These are phyloP conservation scores for Petrocephalus sullivani DNA, from an alignment of 2,797 vertebrate genomes.

Conservation along the genomic window DNA sequence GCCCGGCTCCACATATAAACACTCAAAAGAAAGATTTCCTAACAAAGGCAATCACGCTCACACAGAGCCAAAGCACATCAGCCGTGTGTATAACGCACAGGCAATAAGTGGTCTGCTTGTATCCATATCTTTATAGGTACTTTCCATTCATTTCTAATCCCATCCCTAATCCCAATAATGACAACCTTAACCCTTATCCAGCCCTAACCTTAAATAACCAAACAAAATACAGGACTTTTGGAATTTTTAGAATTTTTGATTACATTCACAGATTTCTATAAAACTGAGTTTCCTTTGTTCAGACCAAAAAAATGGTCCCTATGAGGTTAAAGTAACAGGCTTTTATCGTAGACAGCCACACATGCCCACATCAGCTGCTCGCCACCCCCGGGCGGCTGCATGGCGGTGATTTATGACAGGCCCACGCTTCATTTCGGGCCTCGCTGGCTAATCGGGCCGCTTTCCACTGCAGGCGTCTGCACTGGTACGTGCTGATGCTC, in stretches of 20 bases:
- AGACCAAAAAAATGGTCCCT: too few species aligned
- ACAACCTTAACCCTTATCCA: too few species aligned
- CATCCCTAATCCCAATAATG: too few species aligned
- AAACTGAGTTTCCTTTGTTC: too few species aligned
- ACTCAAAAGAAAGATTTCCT: not conserved
- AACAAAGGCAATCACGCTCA: not conserved
- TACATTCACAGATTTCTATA: too few species aligned
- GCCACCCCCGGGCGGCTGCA: not conserved
- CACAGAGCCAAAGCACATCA: not conserved
- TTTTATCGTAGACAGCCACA: not conserved
- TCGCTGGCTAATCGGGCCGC: not conserved
- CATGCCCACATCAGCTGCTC: not conserved
- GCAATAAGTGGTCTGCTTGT: not conserved
- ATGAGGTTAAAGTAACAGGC: too few species aligned
- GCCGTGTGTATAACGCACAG: not conserved
- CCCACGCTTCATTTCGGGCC: not conserved
- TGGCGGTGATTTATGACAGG: too few species aligned
- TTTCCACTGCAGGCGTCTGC: not conserved
- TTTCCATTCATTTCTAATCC: not conserved
- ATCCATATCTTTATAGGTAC: not conserved
- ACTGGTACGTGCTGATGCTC: not conserved
- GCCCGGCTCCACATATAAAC: not conserved
- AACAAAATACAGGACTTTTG: too few species aligned
- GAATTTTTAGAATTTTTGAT: too few species aligned
- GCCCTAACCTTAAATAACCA: too few species aligned